Percentiles rank a stretch among this genome's conserved stretches.
phyloP scores from a whole-genome alignment of 2,888 invertebrate genomes.

The Diplolepis rosae region DNA sequence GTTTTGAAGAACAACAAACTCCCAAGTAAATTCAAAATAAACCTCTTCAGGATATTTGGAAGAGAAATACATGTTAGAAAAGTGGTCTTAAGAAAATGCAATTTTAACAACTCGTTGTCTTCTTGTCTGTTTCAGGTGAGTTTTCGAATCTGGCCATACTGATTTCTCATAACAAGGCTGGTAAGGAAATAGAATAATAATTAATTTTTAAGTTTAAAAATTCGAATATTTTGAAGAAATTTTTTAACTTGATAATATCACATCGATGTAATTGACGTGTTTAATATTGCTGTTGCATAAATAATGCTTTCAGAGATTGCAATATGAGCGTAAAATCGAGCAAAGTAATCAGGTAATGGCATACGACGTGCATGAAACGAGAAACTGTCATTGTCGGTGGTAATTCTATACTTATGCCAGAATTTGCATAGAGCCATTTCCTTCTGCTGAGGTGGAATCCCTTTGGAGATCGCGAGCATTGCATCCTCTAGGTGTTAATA shows the following conservation, averaged over 20 bases:
- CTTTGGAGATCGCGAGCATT: too few relatives aligned
- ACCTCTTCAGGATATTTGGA: not conserved
- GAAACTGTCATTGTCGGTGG: not conserved
- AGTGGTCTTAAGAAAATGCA: not conserved
- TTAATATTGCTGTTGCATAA: not conserved
- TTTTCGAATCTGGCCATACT: too few relatives aligned
- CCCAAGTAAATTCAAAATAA: not conserved
- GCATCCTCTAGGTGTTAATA: too few relatives aligned
- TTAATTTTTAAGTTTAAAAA: too few relatives aligned
- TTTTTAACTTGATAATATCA: not conserved
- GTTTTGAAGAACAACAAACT: slow-evolving; percentile 12
- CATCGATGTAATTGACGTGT: not conserved
- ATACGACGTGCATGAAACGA: not conserved
- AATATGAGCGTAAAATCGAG: not conserved
- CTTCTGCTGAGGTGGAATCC: not conserved
- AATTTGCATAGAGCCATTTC: not conserved
- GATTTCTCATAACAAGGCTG: too few relatives aligned
- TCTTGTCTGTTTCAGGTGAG: not conserved
- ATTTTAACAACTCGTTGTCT: not conserved
- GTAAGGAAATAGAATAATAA: too few relatives aligned
- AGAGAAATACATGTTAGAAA: not conserved
- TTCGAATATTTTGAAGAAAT: too few relatives aligned
- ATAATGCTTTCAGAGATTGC: not conserved
- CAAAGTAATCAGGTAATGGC: not conserved
- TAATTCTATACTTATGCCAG: not conserved